A percentile compares a stretch with the other conserved stretches of the same genome.
phyloP scores from a whole-genome alignment of 2,113 vertebrate genomes.

The Lagopus muta region DNA sequence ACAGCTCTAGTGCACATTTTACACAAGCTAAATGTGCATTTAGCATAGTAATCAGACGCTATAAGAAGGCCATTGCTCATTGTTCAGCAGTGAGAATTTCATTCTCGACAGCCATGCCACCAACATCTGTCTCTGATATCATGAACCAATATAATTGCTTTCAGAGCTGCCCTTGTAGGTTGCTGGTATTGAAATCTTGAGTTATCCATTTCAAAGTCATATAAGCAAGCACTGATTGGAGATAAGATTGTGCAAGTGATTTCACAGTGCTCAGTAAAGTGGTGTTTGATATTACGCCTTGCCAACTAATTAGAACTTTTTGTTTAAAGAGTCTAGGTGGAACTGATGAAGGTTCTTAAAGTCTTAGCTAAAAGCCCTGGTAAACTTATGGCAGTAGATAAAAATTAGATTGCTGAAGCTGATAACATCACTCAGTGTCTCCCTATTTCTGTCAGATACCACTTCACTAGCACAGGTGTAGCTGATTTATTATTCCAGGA shows the following conservation, averaged over 20 bases:
- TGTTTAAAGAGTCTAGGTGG: not conserved
- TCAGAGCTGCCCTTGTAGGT: not conserved
- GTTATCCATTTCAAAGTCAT: not conserved
- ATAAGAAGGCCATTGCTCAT: not conserved
- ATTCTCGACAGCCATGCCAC: too few relatives aligned
- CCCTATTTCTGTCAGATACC: not conserved
- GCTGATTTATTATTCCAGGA: not conserved
- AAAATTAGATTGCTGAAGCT: not conserved
- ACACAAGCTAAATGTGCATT: not conserved
- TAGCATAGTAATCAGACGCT: rapidly evolving
- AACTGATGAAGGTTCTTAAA: not conserved
- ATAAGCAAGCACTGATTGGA: not conserved
- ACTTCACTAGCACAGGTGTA: not conserved
- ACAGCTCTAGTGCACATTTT: not conserved
- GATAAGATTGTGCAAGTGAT: not conserved
- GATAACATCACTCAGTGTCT: not conserved
- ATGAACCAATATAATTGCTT: too few relatives aligned
- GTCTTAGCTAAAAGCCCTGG: not conserved
- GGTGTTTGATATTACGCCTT: not conserved
- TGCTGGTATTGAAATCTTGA: not conserved
- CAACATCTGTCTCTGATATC: too few relatives aligned
- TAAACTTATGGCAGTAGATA: not conserved
- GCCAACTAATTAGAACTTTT: not conserved
- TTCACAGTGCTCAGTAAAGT: not conserved
- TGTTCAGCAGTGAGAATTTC: not conserved